These are phyloP conservation scores for Scaptomyza caliginosa DNA, from an alignment of 2,888 invertebrate species.

Conservation along the genomic window DNA sequence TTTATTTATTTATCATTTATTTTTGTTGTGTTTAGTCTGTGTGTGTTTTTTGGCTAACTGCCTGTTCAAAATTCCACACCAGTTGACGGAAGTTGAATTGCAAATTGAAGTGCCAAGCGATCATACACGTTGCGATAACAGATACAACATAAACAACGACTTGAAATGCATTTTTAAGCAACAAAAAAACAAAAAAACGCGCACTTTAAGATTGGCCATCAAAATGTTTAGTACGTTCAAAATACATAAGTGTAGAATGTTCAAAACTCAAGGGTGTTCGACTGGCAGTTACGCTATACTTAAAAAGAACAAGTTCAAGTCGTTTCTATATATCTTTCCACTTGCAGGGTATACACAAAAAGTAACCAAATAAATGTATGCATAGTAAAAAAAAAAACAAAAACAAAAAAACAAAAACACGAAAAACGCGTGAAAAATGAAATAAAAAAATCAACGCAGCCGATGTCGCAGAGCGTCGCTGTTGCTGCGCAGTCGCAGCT, in stretches of 20 bases:
- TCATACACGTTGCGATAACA: slow-evolving; percentile 47
- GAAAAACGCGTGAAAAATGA: slow-evolving; percentile 38
- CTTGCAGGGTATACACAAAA: slow-evolving; percentile 8
- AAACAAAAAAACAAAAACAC: slow-evolving; percentile 28
- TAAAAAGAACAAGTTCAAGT: neutral
- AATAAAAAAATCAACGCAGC: slow-evolving; percentile 28
- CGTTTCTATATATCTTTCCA: neutral
- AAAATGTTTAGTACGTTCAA: slow-evolving; percentile 17
- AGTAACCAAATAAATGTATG: too few species aligned
- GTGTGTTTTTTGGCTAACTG: slow-evolving; percentile 27
- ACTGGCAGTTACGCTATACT: neutral
- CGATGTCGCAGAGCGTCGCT: slow-evolving; percentile 15
- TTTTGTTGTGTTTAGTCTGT: slow-evolving; percentile 2
- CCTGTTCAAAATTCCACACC: slow-evolving; percentile 52
- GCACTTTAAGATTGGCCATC: slow-evolving; percentile 28
- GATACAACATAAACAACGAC: slow-evolving; percentile 31
- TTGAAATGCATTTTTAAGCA: slow-evolving; percentile 51
- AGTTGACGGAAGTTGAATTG: slow-evolving; percentile 75
- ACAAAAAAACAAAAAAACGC: slow-evolving; percentile 29
- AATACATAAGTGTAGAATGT: neutral
- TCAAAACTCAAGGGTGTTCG: neutral
- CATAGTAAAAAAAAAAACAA: slow-evolving; percentile 2
- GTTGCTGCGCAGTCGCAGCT: slow-evolving; percentile 41
- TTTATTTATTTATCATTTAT: slow-evolving; percentile 25
- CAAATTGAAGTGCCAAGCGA: slow-evolving; percentile 62